Evolutionary conservation across 2,888 invertebrate species (phyloP).

Genomic region (Syritta pipiens): DNA sequence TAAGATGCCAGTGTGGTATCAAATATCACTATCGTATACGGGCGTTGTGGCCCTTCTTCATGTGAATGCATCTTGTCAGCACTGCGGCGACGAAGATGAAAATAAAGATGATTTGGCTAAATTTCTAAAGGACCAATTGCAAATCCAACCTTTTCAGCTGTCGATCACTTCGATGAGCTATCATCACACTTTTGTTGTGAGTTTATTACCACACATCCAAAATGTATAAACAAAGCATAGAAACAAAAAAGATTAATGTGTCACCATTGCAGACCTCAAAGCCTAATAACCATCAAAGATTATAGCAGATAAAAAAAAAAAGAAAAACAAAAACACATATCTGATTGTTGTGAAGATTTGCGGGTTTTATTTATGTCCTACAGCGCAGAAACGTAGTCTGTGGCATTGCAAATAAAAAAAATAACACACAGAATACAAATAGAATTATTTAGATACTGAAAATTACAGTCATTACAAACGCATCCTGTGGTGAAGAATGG

Average conservation of each 20-base stretch:
- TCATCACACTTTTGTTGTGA: not conserved
- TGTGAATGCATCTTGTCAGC: conserved; percentile 33
- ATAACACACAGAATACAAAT: conserved; percentile 30
- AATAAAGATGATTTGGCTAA: conserved; percentile 1
- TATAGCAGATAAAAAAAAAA: conserved; percentile 36
- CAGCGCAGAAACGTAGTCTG: conserved; percentile 32
- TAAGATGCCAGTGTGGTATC: conserved; percentile 61
- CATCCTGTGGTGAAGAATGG: conserved; percentile 65
- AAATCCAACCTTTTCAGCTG: conserved; percentile 18
- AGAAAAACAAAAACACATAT: conserved; percentile 1
- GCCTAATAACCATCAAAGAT: conserved; percentile 54
- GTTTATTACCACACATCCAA: not conserved
- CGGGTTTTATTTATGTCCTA: conserved; percentile 25
- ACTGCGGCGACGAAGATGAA: not conserved
- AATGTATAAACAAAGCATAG: not conserved
- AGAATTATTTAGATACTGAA: conserved; percentile 62
- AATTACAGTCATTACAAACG: conserved; percentile 64
- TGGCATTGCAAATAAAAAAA: conserved; percentile 25
- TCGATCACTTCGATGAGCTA: not conserved
- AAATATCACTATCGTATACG: conserved; percentile 67
- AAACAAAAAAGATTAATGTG: conserved; percentile 53
- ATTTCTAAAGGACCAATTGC: not conserved
- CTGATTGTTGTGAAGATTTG: conserved; percentile 19
- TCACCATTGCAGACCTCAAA: conserved; percentile 49
- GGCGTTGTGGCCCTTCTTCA: conserved; percentile 35